Evolutionary conservation across 2,797 vertebrate species (phyloP), one percentile per base, ranked within the genome.

Genomic region (Sebastes vulpes): DNA sequence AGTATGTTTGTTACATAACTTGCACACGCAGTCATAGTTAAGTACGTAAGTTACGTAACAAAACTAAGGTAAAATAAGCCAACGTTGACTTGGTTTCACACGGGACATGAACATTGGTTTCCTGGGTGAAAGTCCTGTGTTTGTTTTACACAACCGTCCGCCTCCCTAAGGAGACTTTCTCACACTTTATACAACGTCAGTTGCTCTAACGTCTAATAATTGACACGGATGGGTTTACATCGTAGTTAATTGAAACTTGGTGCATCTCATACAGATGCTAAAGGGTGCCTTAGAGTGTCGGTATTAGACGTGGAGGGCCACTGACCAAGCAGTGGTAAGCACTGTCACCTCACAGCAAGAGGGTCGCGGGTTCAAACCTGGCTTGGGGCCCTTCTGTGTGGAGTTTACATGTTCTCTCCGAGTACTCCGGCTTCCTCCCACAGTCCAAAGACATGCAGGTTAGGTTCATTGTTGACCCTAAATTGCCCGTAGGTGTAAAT

Each of bases 221-320:
- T n/a, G 46, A 9, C 12, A n/a, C 2, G 8, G 46, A n/a, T 50
- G 46, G 12, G 46, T n/a, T 50, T 50, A 50, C 46, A 50, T 20
- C 9, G 18, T 16, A 50, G 18, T 9, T 50, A 20, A n/a, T 0
- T 50, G 16, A 50, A 50, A 50, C 16, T 7, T 0, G 5, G 42
- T 46, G 16, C 8, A n/a, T 50, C 12, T 60, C 29, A 21, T 7
- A 59, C 28, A 20, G 58, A 60, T 3, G 9, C 29, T 20, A 32
- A 3, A 31, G 1, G 58, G 2, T 20, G 10, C 58, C 10, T 7
- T 10, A 11, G n/a, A 6, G n/a, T 0, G 0, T n/a, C 3, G 16
- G 0, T 31, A 58, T 31, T 3, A 28, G 28, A 58, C 3, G 18
- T 3, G n/a, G 29, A 35, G 11, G 18, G 5, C n/a, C 58, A 32